Evolutionary conservation across 2,797 vertebrate genomes (phyloP).

Genomic region (Lacerta bilineata): DNA sequence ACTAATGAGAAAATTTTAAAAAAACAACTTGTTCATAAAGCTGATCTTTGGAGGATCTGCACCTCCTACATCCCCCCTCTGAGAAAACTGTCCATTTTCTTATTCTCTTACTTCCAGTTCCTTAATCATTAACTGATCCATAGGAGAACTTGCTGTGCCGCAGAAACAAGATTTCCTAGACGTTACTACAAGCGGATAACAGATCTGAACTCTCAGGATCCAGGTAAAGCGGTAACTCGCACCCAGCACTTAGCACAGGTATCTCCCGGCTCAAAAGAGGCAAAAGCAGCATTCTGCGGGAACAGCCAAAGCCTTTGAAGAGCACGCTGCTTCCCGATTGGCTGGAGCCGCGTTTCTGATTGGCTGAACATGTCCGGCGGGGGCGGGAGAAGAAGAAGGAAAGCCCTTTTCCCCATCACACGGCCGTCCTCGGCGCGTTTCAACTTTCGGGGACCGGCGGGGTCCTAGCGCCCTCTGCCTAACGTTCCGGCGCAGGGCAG

Average conservation of each 20-base stretch:
- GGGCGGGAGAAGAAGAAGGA: too few relatives aligned
- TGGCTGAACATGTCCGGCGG: neutral
- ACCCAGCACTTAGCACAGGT: neutral
- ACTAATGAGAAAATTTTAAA: too few relatives aligned
- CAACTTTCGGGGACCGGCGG: neutral
- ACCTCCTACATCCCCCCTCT: too few relatives aligned
- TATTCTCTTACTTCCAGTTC: too few relatives aligned
- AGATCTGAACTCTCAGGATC: neutral
- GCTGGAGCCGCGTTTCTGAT: neutral
- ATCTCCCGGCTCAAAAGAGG: neutral
- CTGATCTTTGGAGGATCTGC: too few relatives aligned
- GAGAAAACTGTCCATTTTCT: too few relatives aligned
- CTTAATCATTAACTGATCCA: too few relatives aligned
- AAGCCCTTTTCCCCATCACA: neutral
- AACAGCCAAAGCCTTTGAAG: too few relatives aligned
- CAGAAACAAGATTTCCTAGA: too few relatives aligned
- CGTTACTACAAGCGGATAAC: neutral
- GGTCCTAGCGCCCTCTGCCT: constrained; percentile 39
- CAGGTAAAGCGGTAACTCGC: neutral
- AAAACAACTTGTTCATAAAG: too few relatives aligned
- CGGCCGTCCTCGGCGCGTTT: neutral
- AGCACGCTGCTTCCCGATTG: neutral
- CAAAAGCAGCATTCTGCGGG: neutral
- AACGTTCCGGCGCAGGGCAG: accelerated
- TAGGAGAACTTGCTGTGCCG: too few relatives aligned